Evolutionary conservation across 2,888 invertebrate genomes (phyloP).

Genomic region (Sturmia bella): DNA sequence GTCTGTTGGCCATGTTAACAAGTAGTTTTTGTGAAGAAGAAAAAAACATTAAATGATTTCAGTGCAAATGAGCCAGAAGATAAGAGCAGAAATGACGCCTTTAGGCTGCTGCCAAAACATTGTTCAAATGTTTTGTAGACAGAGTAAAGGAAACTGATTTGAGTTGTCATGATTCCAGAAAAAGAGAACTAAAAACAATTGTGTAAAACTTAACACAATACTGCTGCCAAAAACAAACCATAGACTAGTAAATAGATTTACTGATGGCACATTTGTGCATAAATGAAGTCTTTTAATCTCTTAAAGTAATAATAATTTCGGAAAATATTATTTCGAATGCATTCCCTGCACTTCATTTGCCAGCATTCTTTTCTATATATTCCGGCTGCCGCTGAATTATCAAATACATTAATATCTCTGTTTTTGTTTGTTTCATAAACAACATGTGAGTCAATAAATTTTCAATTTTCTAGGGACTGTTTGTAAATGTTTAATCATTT

Average conservation of each 20-base stretch:
- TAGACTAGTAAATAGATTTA: slow-evolving; percentile 12
- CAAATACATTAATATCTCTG: neutral
- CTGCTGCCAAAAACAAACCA: slow-evolving; percentile 22
- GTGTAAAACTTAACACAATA: slow-evolving; percentile 16
- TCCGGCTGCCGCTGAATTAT: neutral
- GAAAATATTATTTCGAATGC: neutral
- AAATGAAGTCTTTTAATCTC: neutral
- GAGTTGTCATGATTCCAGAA: slow-evolving; percentile 13
- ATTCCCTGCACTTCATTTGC: neutral
- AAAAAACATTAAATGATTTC: neutral
- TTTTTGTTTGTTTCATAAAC: neutral
- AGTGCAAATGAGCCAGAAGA: slow-evolving; percentile 26
- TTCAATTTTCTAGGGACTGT: slow-evolving; percentile 12
- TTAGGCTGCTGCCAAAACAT: slow-evolving; percentile 40
- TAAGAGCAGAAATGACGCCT: neutral
- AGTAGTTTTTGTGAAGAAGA: neutral
- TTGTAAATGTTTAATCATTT: slow-evolving; percentile 48
- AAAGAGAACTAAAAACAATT: neutral
- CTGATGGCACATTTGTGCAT: no score
- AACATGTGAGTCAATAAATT: slow-evolving; percentile 36
- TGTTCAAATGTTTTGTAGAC: slow-evolving; percentile 19
- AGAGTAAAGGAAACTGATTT: slow-evolving; percentile 12
- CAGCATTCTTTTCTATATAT: no score
- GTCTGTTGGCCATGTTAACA: slow-evolving; percentile 26
- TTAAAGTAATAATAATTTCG: neutral